phyloP scores from a whole-genome alignment of 2,113 vertebrate species.

The Hippolais icterina region DNA sequence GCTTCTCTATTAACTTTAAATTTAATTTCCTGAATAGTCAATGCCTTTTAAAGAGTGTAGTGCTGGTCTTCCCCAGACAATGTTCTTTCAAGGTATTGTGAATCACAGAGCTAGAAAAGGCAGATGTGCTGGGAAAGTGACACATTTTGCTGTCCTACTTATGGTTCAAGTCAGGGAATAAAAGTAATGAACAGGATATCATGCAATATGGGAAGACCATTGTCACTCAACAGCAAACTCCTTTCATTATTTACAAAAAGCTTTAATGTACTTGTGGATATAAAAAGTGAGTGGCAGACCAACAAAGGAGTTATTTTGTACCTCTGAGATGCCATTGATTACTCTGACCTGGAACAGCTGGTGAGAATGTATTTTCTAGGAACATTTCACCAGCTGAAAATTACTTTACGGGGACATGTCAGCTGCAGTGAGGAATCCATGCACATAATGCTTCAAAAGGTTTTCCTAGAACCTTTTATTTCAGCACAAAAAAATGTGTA shows the following conservation, averaged over 20 bases:
- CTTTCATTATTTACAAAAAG: slow-evolving; percentile 16
- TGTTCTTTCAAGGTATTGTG: background rate
- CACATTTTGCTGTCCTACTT: background rate
- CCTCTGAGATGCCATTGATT: background rate
- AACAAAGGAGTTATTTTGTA: slow-evolving; percentile 1
- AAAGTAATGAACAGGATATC: background rate
- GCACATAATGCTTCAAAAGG: background rate
- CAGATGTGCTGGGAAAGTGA: background rate
- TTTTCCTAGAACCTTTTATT: background rate
- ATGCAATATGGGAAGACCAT: background rate
- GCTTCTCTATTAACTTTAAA: slow-evolving; percentile 10
- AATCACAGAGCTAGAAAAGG: background rate
- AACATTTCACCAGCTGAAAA: background rate
- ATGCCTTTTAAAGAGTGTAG: background rate
- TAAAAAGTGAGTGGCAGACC: background rate
- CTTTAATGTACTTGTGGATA: background rate
- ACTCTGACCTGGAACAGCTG: background rate
- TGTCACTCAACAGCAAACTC: background rate
- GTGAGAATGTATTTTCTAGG: background rate
- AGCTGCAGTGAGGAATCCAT: background rate
- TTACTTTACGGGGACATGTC: background rate
- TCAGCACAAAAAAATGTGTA: background rate
- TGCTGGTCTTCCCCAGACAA: background rate
- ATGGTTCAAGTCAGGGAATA: background rate
- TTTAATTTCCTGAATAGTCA: slow-evolving; percentile 38